Evolutionary conservation across 2,113 vertebrate species (phyloP).

Genomic region (Dromaius novaehollandiae): DNA sequence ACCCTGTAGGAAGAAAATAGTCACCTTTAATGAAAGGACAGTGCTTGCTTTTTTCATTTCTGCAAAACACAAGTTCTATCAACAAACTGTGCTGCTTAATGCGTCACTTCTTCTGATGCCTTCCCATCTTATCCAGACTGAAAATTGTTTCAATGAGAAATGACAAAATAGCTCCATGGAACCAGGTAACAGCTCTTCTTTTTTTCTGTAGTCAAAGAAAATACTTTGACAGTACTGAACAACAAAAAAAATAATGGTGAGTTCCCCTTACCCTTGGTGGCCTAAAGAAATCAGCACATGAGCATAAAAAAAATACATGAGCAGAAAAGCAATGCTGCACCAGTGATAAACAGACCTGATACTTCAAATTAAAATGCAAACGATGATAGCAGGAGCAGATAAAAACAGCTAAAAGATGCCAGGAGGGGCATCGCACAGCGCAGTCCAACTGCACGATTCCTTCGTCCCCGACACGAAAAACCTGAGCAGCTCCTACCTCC

Average conservation of each 20-base stretch:
- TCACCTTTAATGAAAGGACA: neutral
- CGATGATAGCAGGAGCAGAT: neutral
- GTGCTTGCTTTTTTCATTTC: neutral
- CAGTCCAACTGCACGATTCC: neutral
- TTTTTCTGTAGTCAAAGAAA: accelerated
- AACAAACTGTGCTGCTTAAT: accelerated
- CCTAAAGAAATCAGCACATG: accelerated
- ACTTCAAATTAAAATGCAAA: accelerated
- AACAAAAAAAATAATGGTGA: accelerated
- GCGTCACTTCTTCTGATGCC: accelerated
- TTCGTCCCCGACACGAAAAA: no score
- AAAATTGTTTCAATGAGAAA: no score
- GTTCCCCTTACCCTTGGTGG: accelerated
- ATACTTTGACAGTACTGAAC: accelerated
- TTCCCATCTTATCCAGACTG: accelerated
- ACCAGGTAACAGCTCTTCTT: accelerated
- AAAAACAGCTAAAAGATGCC: neutral
- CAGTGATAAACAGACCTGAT: neutral
- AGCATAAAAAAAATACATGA: accelerated
- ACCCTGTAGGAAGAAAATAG: neutral
- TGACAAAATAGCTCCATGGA: accelerated
- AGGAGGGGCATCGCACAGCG: neutral
- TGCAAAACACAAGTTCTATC: neutral
- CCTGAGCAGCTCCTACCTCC: neutral
- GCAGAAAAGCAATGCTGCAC: accelerated